Percentiles rank a stretch among this genome's conserved stretches.
These are phyloP conservation scores for Ernsta delagoae DNA, from an alignment of 2,888 invertebrate species.

Conservation along the genomic window DNA sequence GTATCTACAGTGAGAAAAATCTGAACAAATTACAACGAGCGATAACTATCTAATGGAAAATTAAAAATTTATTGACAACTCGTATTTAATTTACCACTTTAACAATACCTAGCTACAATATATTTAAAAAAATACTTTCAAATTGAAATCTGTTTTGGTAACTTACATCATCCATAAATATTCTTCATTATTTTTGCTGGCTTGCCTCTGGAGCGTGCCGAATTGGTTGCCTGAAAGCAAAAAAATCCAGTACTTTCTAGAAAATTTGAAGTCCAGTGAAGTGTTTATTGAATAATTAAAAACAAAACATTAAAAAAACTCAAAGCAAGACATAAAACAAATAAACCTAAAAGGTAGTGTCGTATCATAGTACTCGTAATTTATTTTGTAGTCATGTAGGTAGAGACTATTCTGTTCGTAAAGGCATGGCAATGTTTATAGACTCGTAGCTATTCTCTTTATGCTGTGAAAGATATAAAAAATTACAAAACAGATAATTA, in stretches of 20 bases:
- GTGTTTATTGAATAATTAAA: too few relatives aligned
- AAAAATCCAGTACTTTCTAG: neutral
- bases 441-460: too few relatives aligned
- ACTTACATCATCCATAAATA: slow-evolving; percentile 82
- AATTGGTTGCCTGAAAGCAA: slow-evolving; percentile 61
- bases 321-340: neutral
- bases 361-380: neutral
- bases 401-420: too few relatives aligned
- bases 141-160: slow-evolving; percentile 20
- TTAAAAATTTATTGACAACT: slow-evolving; percentile 2
- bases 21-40: neutral
- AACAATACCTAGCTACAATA: neutral
- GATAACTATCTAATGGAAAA: neutral
- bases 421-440: too few relatives aligned
- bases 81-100: slow-evolving; percentile 1
- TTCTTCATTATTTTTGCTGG: slow-evolving; percentile 73
- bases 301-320: neutral
- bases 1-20: neutral
- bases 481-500: neutral
- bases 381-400: too few relatives aligned
- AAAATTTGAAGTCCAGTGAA: too few relatives aligned
- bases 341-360: neutral
- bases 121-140: slow-evolving; percentile 8
- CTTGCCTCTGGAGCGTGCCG: slow-evolving; percentile 59
- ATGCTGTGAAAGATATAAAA: neutral